Base-by-base conservation (phyloP, 1,140 invertebrate genomes). In the Mercenaria mercenaria region DNA sequence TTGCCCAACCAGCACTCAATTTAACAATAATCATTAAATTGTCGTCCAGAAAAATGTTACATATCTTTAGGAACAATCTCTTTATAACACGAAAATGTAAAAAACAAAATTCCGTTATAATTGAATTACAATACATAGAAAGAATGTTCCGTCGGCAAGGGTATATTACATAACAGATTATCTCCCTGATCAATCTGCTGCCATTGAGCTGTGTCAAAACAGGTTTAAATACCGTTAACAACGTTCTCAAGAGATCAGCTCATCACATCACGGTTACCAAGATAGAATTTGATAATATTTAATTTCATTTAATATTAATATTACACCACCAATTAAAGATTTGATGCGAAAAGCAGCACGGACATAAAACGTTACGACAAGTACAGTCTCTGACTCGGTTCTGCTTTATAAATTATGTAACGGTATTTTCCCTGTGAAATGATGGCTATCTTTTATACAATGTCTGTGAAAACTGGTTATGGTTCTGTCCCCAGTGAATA, bases 241-340 rank as follows among this genome's bases (percentile, higher is more conserved):
- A 37, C 34, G 32, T 10, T 87, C 72, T 79, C 85, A 0, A 0
- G 72, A 64, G 72, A 69, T 39, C 15, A 20, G 43, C 26, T 15
- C 20, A 86, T 64, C 67, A n/a, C 72, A 79, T 61, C 52, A 29
- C 2, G 20, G 2, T 79, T 64, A 47, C 34, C 32, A n/a, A 50
- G 72, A 87, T 79, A 39, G 32, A 61, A 64, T 87, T 87, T 47
- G 85, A 87, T 87, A 87, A 87, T 87, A 87, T 87, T 87, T 87
- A 77, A 87, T 87, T 87, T 79, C 85, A 79, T 87, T 87, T 87
- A 87, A 87, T 87, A 72, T 59, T 56, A 87, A 87, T 59, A 39
- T 50, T 87, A 87, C 59, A 61, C 85, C 59, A 29, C 74, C 56
- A 87, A 87, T 87, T 87, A 87, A 79, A 61, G 72, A 79, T 47